Base-by-base conservation (phyloP, 2,113 vertebrate species). In the Romanogobio albipinnatus region DNA sequence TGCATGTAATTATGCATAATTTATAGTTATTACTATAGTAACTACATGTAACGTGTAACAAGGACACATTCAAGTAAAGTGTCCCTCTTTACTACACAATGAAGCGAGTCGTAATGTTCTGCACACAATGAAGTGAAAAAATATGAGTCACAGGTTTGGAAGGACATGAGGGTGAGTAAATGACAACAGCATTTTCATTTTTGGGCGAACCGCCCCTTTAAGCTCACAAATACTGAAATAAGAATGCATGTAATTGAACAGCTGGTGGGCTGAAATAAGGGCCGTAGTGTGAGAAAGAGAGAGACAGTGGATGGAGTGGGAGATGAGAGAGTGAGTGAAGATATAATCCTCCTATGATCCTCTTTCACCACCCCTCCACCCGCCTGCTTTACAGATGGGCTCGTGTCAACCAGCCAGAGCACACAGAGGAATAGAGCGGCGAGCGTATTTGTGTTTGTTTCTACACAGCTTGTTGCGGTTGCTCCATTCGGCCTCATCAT, bases 271-370 rank as follows among this genome's bases (percentile, higher is more conserved):
- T 70, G 33, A 70, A 19, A 39, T 39, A 70, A 70, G 33, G 33
- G 33, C 3, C 33, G 9, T 39, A 9, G 43, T 8, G 71, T 49
- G 71, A 24, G 43, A 75, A 47, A n/a, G 4, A 76, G 43, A 75
- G 73, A 75, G 45, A 14, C 39, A n/a, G 70, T 53, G 36, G 61
- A 24, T 43, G 6, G 49, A 49, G 39, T 7, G 39, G 6, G 73
- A 51, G 82, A 64, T 39, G 79, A 29, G 64, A 70, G 66, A 81
- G 62, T 19, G 51, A 82, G 66, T 71, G 51, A 73, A 24, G 82
- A 84, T 47, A 62, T 68, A 78, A 78, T 83, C 71, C 62, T 59
- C 66, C 81, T 36, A 39, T 74, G 39, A 58, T 81, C 82, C 51
- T 24, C 58, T 83, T 81, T 51, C 79, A 64, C 15, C 78, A n/a